Base-by-base conservation (phyloP, 1,140 invertebrate species). In the Uloborus diversus region DNA sequence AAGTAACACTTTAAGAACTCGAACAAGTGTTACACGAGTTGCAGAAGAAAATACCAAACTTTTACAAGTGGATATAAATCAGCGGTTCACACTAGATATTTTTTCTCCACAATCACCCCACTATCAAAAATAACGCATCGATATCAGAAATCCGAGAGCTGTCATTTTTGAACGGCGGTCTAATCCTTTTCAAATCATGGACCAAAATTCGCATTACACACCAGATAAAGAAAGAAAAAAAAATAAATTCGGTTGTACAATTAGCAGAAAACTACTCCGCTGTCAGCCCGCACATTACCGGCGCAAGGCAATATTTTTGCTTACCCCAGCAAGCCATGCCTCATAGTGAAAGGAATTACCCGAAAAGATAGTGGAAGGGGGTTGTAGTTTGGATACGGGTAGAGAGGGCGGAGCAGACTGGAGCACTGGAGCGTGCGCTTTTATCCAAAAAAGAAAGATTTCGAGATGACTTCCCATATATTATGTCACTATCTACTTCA, bases 401-500 rank as follows among this genome's bases (percentile, higher is more conserved):
- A 17, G 66, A 51, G 17, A 56, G 32, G 20, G n/a, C 30, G 49
- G 5, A 30, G 28, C 20, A 23, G 51, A 30, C 14, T n/a, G 42
- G 42, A 33, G 66, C 51, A 33, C 20, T 56, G 66, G 32, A 69
- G 66, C 66, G 66, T 69, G 49, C 47, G 13, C 11, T 56, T 33
- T 69, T 30, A 69, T 33, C 51, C 66, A 25, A 69, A 69, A 69
- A 69, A 69, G 42, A 56, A 69, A 56, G 66, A 56, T 33, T 33
- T 33, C 13, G 42, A 56, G 66, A 69, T 69, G 66, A 56, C 66
- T 69, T 69, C 66, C 30, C 66, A 69, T 69, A 69, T 51, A 69
- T 69, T 69, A 69, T 69, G 66, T 56, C 66, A 69, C 66, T 69
- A 69, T 69, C 66, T 69, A 53, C 66, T 69, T 69, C 66, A 69